phyloP scores from a whole-genome alignment of 2,888 invertebrate genomes.

The Dastarcus helophoroides region DNA sequence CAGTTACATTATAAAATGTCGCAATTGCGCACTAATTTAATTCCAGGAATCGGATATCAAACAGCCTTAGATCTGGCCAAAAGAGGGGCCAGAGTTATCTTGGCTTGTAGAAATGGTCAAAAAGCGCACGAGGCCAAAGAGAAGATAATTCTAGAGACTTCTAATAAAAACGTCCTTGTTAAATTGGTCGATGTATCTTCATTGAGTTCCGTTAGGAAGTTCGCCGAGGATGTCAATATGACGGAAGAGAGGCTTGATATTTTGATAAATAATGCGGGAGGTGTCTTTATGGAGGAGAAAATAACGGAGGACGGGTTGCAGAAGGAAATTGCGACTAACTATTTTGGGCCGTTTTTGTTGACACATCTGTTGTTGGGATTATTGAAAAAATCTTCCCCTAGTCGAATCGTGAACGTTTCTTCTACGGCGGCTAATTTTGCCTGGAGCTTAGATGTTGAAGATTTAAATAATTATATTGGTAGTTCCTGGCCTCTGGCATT shows the following conservation, averaged over 20 bases:
- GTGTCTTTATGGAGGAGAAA: slow-evolving; percentile 38
- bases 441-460: slow-evolving; percentile 14
- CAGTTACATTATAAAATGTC: too few species aligned
- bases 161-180: slow-evolving; percentile 31
- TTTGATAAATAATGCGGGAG: slow-evolving; percentile 54
- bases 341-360: slow-evolving; percentile 61
- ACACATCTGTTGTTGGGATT: slow-evolving; percentile 59
- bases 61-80: slow-evolving; percentile 38
- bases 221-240: slow-evolving; percentile 48
- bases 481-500: slow-evolving; percentile 8
- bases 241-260: slow-evolving; percentile 47
- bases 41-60: slow-evolving; percentile 36
- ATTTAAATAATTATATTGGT: slow-evolving; percentile 18
- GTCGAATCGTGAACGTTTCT: slow-evolving; percentile 24
- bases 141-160: slow-evolving; percentile 30
- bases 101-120: slow-evolving; percentile 37
- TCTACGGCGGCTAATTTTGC: slow-evolving; percentile 17
- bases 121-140: slow-evolving; percentile 27
- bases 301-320: slow-evolving; percentile 54
- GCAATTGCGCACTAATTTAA: too few species aligned
- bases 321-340: slow-evolving; percentile 54
- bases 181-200: slow-evolving; percentile 45
- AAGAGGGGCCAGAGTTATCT: slow-evolving; percentile 42
- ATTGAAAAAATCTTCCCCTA: slow-evolving; percentile 29
- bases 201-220: slow-evolving; percentile 45